Conservation (phyloP, 2,113 vertebrate species). For the Scolopax mira region DNA sequence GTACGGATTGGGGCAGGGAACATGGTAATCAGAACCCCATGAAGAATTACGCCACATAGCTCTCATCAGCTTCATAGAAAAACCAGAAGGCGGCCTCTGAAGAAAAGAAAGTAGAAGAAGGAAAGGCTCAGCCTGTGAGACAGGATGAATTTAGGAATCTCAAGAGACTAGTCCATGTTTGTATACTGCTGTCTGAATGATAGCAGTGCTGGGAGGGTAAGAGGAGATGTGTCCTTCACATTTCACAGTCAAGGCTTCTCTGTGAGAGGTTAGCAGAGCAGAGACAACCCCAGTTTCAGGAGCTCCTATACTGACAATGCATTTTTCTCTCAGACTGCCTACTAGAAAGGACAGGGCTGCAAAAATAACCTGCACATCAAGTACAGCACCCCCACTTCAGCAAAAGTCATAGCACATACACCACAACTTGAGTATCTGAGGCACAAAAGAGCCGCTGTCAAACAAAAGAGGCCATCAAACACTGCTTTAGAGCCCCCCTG, state of each 20-base stretch:
- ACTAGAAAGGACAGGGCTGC: background rate
- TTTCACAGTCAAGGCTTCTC: background rate
- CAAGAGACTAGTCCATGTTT: background rate
- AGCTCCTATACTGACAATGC: background rate
- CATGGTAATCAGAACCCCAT: background rate
- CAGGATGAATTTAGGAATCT: background rate
- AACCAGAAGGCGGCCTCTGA: background rate
- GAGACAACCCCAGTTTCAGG: background rate
- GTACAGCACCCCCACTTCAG: background rate
- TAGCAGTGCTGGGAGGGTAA: background rate
- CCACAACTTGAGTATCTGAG: background rate
- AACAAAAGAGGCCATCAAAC: background rate
- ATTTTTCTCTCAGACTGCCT: background rate
- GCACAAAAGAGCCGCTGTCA: background rate
- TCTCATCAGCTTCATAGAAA: background rate
- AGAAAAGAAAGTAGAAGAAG: background rate
- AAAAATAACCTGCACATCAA: background rate
- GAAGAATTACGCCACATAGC: background rate
- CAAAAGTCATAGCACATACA: background rate
- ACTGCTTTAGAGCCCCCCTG: background rate
- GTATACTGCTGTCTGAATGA: background rate
- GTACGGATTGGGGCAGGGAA: background rate
- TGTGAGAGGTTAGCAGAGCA: background rate
- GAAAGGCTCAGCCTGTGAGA: background rate
- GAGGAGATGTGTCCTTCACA: background rate